phyloP scores from a whole-genome alignment of 2,113 vertebrate species.

The Phalacrocorax brasilianus region DNA sequence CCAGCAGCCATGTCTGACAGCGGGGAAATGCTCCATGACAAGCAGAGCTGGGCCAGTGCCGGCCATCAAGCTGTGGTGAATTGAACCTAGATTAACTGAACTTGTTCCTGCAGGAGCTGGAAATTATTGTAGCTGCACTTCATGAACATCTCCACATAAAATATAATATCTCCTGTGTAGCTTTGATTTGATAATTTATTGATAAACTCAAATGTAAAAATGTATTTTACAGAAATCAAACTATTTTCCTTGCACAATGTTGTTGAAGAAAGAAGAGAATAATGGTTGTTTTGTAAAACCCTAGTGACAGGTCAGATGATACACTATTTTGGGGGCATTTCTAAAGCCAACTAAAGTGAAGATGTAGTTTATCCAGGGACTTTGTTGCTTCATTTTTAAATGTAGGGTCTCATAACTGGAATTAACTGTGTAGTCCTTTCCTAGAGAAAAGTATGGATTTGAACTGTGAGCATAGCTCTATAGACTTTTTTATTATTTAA shows the following conservation, averaged over 20 bases:
- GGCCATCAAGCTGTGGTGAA: neutral
- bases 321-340: neutral
- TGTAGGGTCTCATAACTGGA: constrained; percentile 9
- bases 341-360: neutral
- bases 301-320: neutral
- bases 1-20: neutral
- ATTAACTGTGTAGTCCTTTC: neutral
- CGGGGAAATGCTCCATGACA: neutral
- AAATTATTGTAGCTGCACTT: neutral
- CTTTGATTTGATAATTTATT: neutral
- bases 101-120: neutral
- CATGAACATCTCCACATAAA: neutral
- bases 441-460: neutral
- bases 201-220: neutral
- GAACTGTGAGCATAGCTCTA: neutral
- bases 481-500: neutral
- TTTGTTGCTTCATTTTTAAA: constrained; percentile 12
- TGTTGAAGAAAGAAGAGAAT: neutral
- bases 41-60: neutral
- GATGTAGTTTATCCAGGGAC: neutral
- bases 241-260: neutral
- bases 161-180: neutral
- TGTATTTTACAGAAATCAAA: neutral
- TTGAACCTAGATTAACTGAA: neutral
- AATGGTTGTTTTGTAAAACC: neutral